Evolutionary conservation across 1,140 invertebrate genomes (phyloP).

Genomic region (Zaprionus gabonicus): DNA sequence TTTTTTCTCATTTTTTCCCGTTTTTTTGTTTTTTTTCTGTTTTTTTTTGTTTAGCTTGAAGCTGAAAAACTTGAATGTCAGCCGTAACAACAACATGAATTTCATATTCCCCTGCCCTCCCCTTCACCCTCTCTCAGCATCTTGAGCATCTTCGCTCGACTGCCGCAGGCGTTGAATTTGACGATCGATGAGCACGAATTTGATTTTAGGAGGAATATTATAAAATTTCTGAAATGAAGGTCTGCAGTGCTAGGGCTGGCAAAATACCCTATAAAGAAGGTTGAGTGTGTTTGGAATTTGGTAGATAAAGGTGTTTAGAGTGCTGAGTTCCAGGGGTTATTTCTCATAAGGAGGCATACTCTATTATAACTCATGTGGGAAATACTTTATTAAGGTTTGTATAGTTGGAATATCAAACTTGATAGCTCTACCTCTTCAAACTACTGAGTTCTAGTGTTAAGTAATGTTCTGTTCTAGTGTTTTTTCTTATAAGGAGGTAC

Average conservation of each 20-base stretch:
- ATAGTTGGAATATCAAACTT: too few relatives aligned
- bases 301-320: too few relatives aligned
- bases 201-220: slow-evolving; percentile 10
- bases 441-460: too few relatives aligned
- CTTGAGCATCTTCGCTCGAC: slow-evolving; percentile 7
- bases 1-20: slow-evolving; percentile 55
- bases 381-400: too few relatives aligned
- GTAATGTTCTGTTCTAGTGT: too few relatives aligned
- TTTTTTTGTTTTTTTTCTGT: slow-evolving; percentile 14
- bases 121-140: not conserved
- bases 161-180: slow-evolving; percentile 27
- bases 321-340: too few relatives aligned
- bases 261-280: not conserved
- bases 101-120: not conserved
- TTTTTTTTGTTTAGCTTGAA: slow-evolving; percentile 38
- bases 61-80: slow-evolving; percentile 64
- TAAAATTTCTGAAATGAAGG: slow-evolving; percentile 20
- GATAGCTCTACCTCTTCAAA: too few relatives aligned
- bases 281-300: too few relatives aligned
- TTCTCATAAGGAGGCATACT: too few relatives aligned
- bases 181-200: slow-evolving; percentile 48
- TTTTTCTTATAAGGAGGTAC: too few relatives aligned
- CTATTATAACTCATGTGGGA: too few relatives aligned
- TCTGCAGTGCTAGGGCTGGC: not conserved
- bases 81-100: slow-evolving; percentile 41